Percentiles rank a stretch among this genome's conserved stretches.
These are phyloP conservation scores for Prionailurus bengalensis DNA, from an alignment of 2,113 vertebrate species.

Conservation along the genomic window DNA sequence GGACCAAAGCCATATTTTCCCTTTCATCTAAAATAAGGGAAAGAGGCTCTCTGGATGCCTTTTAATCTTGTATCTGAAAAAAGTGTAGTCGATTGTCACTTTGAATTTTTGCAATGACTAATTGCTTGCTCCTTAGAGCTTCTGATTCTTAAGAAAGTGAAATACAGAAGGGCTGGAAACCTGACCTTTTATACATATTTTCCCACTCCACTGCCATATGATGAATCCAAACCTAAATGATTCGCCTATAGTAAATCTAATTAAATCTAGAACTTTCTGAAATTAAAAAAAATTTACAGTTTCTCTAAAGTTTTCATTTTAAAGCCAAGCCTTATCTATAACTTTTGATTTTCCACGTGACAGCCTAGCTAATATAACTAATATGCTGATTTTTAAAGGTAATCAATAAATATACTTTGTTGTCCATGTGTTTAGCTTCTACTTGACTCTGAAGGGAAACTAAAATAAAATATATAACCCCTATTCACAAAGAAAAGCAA, in stretches of 20 bases:
- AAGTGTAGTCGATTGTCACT: neutral
- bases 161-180: neutral
- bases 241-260: neutral
- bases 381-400: slow-evolving; percentile 14
- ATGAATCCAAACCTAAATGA: neutral
- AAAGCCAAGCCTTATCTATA: neutral
- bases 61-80: neutral
- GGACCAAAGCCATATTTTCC: neutral
- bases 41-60: neutral
- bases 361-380: neutral
- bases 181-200: neutral
- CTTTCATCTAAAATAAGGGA: neutral
- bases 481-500: slow-evolving; percentile 24
- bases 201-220: neutral
- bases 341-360: neutral
- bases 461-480: slow-evolving; percentile 25
- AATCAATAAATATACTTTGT: slow-evolving; percentile 8
- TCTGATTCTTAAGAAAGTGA: neutral
- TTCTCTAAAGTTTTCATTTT: neutral
- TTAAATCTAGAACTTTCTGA: neutral
- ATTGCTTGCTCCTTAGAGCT: neutral
- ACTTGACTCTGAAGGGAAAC: neutral
- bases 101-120: neutral
- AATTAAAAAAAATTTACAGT: neutral
- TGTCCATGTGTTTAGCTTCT: neutral